phyloP scores from a whole-genome alignment of 2,888 invertebrate species.

The Macaria liturata region DNA sequence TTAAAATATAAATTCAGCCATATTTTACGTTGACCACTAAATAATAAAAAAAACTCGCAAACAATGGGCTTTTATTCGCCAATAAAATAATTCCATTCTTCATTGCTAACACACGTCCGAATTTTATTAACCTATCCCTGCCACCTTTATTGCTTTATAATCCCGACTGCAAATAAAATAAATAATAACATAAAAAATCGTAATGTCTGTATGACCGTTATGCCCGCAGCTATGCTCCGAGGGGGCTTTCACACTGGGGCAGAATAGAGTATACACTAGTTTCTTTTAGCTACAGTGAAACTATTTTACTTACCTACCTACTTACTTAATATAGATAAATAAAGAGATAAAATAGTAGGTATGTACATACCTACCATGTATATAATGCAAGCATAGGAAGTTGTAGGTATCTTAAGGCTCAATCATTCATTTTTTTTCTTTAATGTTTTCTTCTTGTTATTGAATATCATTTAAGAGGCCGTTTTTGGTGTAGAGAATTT shows the following conservation, averaged over 20 bases:
- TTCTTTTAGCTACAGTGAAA: too few relatives aligned
- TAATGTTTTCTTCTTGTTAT: too few relatives aligned
- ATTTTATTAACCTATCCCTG: conserved; percentile 45
- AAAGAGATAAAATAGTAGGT: too few relatives aligned
- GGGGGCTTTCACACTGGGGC: conserved; percentile 24
- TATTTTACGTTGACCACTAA: conserved; percentile 23
- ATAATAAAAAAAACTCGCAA: conserved; percentile 27
- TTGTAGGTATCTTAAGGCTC: too few relatives aligned
- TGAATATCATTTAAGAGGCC: too few relatives aligned
- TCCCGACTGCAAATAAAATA: conserved; percentile 58
- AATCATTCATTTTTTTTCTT: too few relatives aligned
- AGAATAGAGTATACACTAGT: not conserved
- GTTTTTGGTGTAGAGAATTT: too few relatives aligned
- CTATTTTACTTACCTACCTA: too few relatives aligned
- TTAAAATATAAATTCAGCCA: not conserved
- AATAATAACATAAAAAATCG: conserved; percentile 52
- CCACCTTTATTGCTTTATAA: conserved; percentile 64
- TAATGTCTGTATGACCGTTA: conserved; percentile 52
- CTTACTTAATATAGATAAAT: too few relatives aligned
- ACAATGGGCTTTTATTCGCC: conserved; percentile 37
- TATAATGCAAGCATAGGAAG: too few relatives aligned
- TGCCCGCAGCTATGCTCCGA: conserved; percentile 44
- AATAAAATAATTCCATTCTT: conserved; percentile 45
- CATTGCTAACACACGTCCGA: conserved; percentile 47
- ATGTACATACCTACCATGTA: too few relatives aligned